A percentile compares a stretch with the other conserved stretches of the same genome.
These are phyloP conservation scores for Beris morrisii DNA, from an alignment of 2,888 invertebrate genomes.

Conservation along the genomic window DNA sequence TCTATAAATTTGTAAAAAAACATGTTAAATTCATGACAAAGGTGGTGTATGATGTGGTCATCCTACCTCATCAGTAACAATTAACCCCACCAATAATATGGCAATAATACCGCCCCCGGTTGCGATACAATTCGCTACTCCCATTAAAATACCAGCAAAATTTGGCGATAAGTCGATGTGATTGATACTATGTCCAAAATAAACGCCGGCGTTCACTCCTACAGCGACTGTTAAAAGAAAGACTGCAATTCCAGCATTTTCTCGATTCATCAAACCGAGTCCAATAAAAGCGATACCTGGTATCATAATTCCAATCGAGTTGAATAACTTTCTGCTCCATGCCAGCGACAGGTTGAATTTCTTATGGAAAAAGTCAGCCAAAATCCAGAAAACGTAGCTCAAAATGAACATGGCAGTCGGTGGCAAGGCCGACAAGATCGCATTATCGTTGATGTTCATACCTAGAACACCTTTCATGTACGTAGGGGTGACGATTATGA, in stretches of 20 bases:
- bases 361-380: conserved; percentile 58
- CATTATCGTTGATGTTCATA: conserved; percentile 63
- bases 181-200: conserved; percentile 66
- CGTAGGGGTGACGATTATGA: conserved; percentile 70
- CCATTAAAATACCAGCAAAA: conserved; percentile 71
- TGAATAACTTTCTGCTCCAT: conserved; percentile 51
- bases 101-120: conserved; percentile 66
- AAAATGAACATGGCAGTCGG: conserved; percentile 61
- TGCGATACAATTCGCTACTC: conserved; percentile 66
- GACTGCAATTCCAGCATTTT: conserved; percentile 58
- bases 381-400: conserved; percentile 58
- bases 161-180: conserved; percentile 72
- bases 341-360: conserved; percentile 53
- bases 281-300: conserved; percentile 62
- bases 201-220: conserved; percentile 63
- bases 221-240: conserved; percentile 62
- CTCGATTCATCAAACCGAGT: conserved; percentile 58
- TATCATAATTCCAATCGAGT: conserved; percentile 56
- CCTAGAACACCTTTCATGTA: conserved; percentile 66
- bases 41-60: not conserved
- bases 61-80: conserved; percentile 61
- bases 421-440: conserved; percentile 60
- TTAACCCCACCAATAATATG: conserved; percentile 62
- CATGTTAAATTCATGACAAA: not conserved
- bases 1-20: conserved; percentile 37